Base-by-base conservation (phyloP, 2,797 vertebrate genomes). In the Tenualosa thibaudeaui region DNA sequence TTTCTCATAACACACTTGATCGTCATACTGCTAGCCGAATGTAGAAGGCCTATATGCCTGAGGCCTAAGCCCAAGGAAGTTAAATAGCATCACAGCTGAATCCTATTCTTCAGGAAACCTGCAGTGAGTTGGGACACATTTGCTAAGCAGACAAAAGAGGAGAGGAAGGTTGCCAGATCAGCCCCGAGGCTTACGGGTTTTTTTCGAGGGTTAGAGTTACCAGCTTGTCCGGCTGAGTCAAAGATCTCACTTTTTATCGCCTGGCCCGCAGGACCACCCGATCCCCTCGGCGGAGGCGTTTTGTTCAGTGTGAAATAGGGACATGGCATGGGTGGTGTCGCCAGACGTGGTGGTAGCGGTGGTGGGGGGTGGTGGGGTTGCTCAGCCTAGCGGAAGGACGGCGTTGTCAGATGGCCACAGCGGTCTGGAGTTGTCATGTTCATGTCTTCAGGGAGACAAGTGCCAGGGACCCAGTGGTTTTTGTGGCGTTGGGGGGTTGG, bases 381-480 rank as follows among this genome's bases (percentile, higher is more conserved):
- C 71, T 22, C 40, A 46, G 71, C 15, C 7, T 40, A 78, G 71
- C 71, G 71, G 71, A 78, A 78, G 71, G 17, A 78, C 15, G 71
- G 71, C 40, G 71, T 78, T 78, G 71, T 78, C 40, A 5, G 71
- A 78, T 78, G 40, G 71, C 50, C 81, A 37, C 51, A 40, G 53
- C 12, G 51, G 51, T 82, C 56, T 82, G 24, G 81, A 54, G 56
- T 84, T 87, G 86, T 85, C 86, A 85, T 83, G 82, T 78, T 53
- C 81, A 5, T 49, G 17, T 85, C 82, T 85, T 82, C 37, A 19
- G 62, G 75, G 75, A 87, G 82, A 85, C 84, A 87, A 87, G 85
- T 60, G 31, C 56, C 54, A 82, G 84, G 60, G 86, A 81, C 84
- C 81, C 83, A 82, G 83, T 26, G 50, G 84, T 83, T 85, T 87